A percentile compares a stretch with the other conserved stretches of the same genome.
Conservation (phyloP, 2,888 invertebrate species). For the Pterostichus niger region DNA sequence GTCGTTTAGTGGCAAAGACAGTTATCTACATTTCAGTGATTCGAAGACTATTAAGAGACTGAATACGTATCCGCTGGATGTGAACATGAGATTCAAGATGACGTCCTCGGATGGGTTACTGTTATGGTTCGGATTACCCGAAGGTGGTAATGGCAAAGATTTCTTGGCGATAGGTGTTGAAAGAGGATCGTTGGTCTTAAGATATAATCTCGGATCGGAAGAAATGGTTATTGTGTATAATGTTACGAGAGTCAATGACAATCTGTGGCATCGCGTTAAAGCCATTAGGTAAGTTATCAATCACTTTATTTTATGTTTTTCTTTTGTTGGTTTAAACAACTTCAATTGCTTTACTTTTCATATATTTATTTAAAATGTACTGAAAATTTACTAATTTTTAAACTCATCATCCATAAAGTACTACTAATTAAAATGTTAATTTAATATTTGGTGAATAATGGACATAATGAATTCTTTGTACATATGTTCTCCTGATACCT, state of each 20-base stretch:
- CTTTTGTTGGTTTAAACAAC: conserved; percentile 18
- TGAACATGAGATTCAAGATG: conserved; percentile 92
- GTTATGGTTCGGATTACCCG: conserved; percentile 86
- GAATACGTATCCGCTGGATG: conserved; percentile 90
- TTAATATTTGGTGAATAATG: too few species aligned
- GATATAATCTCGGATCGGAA: conserved; percentile 93
- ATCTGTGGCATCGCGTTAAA: conserved; percentile 90
- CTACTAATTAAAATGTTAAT: too few species aligned
- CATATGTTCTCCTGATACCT: too few species aligned
- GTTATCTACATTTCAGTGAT: conserved; percentile 93
- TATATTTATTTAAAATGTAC: too few species aligned
- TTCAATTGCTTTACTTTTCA: conserved; percentile 71
- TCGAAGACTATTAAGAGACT: conserved; percentile 92
- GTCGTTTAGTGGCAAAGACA: conserved; percentile 90
- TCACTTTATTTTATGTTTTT: neutral
- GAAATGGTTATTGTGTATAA: conserved; percentile 92
- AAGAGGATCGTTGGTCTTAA: conserved; percentile 85
- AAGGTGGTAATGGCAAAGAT: conserved; percentile 85
- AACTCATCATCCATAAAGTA: too few species aligned
- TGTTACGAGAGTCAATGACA: conserved; percentile 92
- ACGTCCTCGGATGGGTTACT: conserved; percentile 91
- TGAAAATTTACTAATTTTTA: too few species aligned
- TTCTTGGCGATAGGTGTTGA: conserved; percentile 92
- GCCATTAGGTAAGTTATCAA: conserved; percentile 82
- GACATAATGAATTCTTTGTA: too few species aligned